Base-by-base conservation (phyloP, 2,797 vertebrate species). In the Eulemur coronatus region DNA sequence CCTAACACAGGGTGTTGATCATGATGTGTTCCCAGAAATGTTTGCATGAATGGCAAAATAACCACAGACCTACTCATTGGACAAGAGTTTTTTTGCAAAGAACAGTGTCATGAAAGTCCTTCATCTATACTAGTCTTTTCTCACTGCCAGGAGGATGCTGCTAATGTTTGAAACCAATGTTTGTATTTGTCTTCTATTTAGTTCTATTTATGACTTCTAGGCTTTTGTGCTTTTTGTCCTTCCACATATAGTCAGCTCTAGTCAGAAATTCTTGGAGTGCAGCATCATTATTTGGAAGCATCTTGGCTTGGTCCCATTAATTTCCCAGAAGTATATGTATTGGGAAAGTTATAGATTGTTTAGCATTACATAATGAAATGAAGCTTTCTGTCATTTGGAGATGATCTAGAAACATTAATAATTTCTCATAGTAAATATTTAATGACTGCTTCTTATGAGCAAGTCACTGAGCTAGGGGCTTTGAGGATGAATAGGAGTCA, bases 371-470 rank as follows among this genome's bases (percentile, higher is more conserved):
- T 38, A 87, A 30, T 20, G 13, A 52, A 11, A 8, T 76, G 86
- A 30, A 38, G 43, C 57, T 85, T 63, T 82, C 33, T 2, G 0
- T 43, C 52, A 43, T n/a, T 89, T 86, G 22, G 38, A 85, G 43
- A 80, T 70, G 50, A 85, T 22, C 57, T 88, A 91, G 41, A 96
- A 85, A 82, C n/a, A 30, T 76, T 89, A 89, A n/a, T 87, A 20
- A 50, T 90, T 80, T 65, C 52, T 93, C 35, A 35, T 8, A 10
- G 26, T 82, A 55, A 82, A 57, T 89, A 82, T 57, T 89, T 79
- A 33, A 79, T 41, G 46, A 63, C 33, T 1, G 52, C 4, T 57
- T 46, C 28, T 28, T 55, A 7, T 65, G 76, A 84, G 30, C 10
- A 15, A 43, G 3, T 26, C 46, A 52, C 2, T 28, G 18, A 59